phyloP scores from a whole-genome alignment of 2,797 vertebrate species.

The Todus mexicanus region DNA sequence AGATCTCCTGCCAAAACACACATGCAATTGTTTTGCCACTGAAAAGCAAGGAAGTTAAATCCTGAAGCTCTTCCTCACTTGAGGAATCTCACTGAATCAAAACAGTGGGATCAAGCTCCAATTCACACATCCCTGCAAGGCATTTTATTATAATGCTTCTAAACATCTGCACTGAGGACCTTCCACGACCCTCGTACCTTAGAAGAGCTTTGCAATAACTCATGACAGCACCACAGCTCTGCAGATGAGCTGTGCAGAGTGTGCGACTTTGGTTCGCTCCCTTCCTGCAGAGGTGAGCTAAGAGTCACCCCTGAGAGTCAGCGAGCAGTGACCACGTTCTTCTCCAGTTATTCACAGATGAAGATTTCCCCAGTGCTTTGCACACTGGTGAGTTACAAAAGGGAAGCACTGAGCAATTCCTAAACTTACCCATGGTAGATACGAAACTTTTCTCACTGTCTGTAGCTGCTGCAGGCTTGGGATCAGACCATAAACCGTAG shows the following conservation, averaged over 20 bases:
- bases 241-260: background rate
- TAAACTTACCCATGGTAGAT: background rate
- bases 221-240: background rate
- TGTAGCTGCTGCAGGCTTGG: background rate
- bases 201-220: background rate
- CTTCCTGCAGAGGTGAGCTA: background rate
- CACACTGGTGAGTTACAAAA: background rate
- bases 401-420: background rate
- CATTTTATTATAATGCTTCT: background rate
- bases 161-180: background rate
- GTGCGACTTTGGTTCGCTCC: background rate
- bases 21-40: background rate
- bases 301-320: background rate
- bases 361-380: background rate
- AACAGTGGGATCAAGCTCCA: background rate
- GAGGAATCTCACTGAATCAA: background rate
- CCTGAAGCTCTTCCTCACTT: background rate
- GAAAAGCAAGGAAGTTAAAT: background rate
- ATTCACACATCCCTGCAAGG: background rate
- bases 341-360: background rate
- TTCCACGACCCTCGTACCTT: background rate
- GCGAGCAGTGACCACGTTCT: background rate
- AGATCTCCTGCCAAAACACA: background rate
- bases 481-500: background rate
- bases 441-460: background rate